phyloP scores from a whole-genome alignment of 2,113 vertebrate genomes.

The Silurus glanis region DNA sequence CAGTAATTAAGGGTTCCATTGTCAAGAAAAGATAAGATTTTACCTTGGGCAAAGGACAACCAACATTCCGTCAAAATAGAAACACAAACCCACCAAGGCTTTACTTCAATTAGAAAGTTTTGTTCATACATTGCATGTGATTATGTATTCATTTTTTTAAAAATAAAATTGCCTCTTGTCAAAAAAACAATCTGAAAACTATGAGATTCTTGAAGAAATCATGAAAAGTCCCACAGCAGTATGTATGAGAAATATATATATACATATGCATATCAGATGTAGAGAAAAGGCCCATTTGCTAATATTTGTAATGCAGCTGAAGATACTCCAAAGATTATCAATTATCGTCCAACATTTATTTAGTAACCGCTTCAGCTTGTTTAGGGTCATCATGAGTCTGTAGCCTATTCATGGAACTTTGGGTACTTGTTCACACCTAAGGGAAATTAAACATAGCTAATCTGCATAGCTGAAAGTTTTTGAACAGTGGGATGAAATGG shows the following conservation, averaged over 20 bases:
- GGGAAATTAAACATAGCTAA: not conserved
- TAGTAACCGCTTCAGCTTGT: not conserved
- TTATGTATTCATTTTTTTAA: not conserved
- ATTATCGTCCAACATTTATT: no score
- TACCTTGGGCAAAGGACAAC: not conserved
- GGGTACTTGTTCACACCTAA: not conserved
- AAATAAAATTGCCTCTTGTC: not conserved
- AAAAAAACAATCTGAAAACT: not conserved
- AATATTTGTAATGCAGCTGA: no score
- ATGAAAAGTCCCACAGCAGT: not conserved
- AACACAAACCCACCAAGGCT: not conserved
- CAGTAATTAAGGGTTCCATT: not conserved
- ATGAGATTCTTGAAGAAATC: no score
- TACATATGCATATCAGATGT: no score
- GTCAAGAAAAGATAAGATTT: not conserved
- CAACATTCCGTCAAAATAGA: not conserved
- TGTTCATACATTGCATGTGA: not conserved
- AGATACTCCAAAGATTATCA: no score
- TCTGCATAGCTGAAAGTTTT: not conserved
- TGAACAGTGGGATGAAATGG: not conserved
- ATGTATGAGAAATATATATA: not conserved
- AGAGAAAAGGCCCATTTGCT: no score
- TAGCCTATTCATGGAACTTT: not conserved
- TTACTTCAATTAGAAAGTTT: not conserved
- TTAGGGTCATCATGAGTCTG: not conserved